phyloP scores from a whole-genome alignment of 2,888 invertebrate species.

The Troides aeacus region DNA sequence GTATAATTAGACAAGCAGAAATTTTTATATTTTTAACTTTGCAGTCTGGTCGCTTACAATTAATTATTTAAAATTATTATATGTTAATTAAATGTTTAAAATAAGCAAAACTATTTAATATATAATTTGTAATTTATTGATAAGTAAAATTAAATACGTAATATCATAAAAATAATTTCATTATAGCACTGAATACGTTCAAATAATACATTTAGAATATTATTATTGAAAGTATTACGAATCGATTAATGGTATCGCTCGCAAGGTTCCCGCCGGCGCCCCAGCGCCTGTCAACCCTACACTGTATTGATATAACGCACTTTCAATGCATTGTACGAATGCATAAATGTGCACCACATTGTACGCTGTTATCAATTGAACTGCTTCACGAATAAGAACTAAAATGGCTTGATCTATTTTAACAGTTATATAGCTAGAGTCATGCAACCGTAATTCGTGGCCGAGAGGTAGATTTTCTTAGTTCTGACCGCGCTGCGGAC shows the following conservation, averaged over 20 bases:
- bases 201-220: too few species aligned
- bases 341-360: constrained; percentile 21
- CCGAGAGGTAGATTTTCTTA: constrained; percentile 42
- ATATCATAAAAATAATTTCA: too few species aligned
- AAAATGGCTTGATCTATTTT: constrained; percentile 37
- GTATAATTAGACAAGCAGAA: neutral
- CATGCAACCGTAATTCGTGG: constrained; percentile 33
- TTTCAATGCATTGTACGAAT: constrained; percentile 31
- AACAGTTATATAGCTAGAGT: constrained; percentile 34
- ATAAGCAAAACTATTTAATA: neutral
- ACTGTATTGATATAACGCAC: constrained; percentile 29
- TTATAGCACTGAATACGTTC: too few species aligned
- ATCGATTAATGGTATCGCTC: neutral
- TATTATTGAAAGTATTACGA: neutral
- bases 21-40: neutral
- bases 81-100: neutral
- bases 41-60: constrained; percentile 7
- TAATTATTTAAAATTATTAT: constrained; percentile 5
- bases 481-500: constrained; percentile 62
- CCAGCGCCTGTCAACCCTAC: constrained; percentile 4
- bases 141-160: neutral
- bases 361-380: constrained; percentile 32
- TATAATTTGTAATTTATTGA: neutral
- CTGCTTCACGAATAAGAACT: constrained; percentile 36
- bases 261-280: neutral